Evolutionary conservation across 2,113 vertebrate species (phyloP).

Genomic region (Ophthalmotilapia sp.): DNA sequence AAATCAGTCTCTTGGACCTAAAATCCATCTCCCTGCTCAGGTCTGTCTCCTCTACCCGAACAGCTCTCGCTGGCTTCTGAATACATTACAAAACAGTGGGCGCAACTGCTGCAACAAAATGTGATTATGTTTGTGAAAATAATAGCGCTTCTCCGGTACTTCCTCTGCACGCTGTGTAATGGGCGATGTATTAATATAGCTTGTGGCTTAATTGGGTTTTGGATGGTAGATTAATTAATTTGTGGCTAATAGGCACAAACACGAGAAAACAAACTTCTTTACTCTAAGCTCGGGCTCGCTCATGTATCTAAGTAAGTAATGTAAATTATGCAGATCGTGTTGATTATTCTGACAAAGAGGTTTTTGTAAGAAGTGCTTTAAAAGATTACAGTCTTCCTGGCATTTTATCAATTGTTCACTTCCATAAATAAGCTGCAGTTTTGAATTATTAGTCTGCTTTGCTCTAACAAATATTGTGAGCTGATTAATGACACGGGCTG

Average conservation of each 20-base stretch:
- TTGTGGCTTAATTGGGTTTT: slow-evolving; percentile 72
- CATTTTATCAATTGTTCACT: slow-evolving; percentile 68
- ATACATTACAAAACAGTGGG: slow-evolving; percentile 25
- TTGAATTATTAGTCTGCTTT: slow-evolving; percentile 56
- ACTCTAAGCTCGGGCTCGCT: slow-evolving; percentile 69
- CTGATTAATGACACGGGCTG: slow-evolving; percentile 30
- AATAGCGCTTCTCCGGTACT: slow-evolving; percentile 62
- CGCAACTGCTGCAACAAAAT: slow-evolving; percentile 52
- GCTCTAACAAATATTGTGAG: slow-evolving; percentile 34
- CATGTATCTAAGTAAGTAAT: slow-evolving; percentile 74
- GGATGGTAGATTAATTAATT: slow-evolving; percentile 77
- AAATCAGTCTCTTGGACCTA: slow-evolving; percentile 6
- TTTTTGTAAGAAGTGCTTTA: slow-evolving; percentile 67
- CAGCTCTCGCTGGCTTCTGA: slow-evolving; percentile 1
- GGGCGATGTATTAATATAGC: slow-evolving; percentile 73
- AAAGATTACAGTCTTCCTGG: slow-evolving; percentile 66
- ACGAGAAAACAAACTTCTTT: slow-evolving; percentile 81
- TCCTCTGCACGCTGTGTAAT: slow-evolving; percentile 71
- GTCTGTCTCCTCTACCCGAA: background rate
- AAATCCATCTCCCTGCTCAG: slow-evolving; percentile 15
- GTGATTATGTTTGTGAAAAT: slow-evolving; percentile 75
- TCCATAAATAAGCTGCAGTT: slow-evolving; percentile 61
- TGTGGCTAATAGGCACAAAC: slow-evolving; percentile 82
- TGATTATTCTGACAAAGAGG: slow-evolving; percentile 75
- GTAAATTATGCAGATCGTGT: slow-evolving; percentile 80